Evolutionary conservation across 92 coral and sea anemone species (phyloP).

Genomic region (Phenganax subtilis): DNA sequence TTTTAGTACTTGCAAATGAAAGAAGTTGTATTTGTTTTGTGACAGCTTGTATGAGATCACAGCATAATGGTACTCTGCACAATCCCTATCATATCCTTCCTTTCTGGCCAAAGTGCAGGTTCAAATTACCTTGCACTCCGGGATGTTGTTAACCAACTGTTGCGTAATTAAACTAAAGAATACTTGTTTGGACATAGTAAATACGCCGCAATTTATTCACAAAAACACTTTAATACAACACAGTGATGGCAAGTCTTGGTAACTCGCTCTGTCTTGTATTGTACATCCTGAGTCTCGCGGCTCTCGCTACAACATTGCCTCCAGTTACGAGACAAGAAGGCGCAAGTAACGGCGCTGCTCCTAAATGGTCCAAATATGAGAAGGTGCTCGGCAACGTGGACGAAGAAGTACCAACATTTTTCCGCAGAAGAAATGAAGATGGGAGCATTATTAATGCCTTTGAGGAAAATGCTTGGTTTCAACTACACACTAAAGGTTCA

Average conservation of each 20-base stretch:
- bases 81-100: too few relatives aligned
- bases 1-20: too few relatives aligned
- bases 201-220: background rate
- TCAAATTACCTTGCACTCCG: background rate
- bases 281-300: background rate
- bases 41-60: too few relatives aligned
- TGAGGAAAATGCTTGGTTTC: constrained; percentile 8
- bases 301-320: background rate
- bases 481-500: background rate
- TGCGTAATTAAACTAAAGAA: background rate
- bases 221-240: background rate
- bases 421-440: constrained; percentile 30
- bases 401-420: constrained; percentile 29
- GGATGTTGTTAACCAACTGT: background rate
- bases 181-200: background rate
- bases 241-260: background rate
- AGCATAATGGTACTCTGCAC: too few relatives aligned
- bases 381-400: background rate
- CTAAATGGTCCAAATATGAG: background rate
- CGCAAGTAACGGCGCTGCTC: background rate
- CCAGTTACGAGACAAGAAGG: too few relatives aligned
- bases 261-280: background rate
- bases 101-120: background rate
- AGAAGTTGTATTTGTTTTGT: too few relatives aligned
- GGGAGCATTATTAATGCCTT: constrained; percentile 20